A percentile compares a stretch with the other conserved stretches of the same genome.
Evolutionary conservation across 1,140 invertebrate genomes (phyloP).

Genomic region (Leptopilina clavipes): DNA sequence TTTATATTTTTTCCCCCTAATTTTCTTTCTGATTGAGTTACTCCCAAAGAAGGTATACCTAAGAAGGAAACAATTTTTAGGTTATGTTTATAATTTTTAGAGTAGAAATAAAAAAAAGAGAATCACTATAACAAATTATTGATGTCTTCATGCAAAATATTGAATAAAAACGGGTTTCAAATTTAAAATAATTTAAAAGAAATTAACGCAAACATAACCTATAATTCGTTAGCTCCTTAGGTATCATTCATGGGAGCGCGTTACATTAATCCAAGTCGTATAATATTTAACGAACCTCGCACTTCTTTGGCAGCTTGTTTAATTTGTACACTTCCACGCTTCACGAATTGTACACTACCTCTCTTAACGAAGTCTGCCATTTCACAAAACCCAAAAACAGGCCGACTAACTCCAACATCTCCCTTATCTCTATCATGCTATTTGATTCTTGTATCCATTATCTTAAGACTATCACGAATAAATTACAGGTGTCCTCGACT

Average conservation of each 20-base stretch:
- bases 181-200: no score
- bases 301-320: slow-evolving; percentile 75
- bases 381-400: slow-evolving; percentile 57
- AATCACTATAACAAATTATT: no score
- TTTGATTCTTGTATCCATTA: slow-evolving; percentile 53
- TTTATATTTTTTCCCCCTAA: neutral
- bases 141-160: no score
- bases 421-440: slow-evolving; percentile 52
- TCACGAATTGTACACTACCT: slow-evolving; percentile 69
- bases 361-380: slow-evolving; percentile 70
- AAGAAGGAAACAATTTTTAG: no score
- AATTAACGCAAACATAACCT: no score
- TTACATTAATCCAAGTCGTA: neutral
- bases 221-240: no score
- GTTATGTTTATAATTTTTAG: no score
- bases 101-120: no score
- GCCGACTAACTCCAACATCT: slow-evolving; percentile 46
- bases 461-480: slow-evolving; percentile 55
- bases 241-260: no score
- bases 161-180: no score
- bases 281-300: slow-evolving; percentile 67
- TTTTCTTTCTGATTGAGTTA: neutral
- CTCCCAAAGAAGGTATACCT: no score
- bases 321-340: slow-evolving; percentile 74
- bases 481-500: slow-evolving; percentile 61